Evolutionary conservation across 2,888 invertebrate genomes (phyloP).

Genomic region (Listrodromus nycthemerus): DNA sequence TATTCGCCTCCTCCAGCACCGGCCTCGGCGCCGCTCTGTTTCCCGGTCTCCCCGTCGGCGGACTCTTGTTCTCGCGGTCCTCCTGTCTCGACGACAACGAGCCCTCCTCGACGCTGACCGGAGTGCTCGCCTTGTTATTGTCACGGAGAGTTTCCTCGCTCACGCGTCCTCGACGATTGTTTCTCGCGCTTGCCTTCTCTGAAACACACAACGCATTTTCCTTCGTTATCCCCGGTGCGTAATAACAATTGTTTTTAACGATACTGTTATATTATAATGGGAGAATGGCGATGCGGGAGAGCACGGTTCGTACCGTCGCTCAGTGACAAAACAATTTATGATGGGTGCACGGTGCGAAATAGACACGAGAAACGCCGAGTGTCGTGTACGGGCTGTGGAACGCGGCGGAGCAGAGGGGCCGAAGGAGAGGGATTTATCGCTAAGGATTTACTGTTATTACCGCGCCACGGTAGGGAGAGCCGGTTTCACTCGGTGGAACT

Average conservation of each 20-base stretch:
- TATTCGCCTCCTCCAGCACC: conserved; percentile 81
- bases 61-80: conserved; percentile 83
- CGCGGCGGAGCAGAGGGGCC: no score
- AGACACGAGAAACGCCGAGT: conserved; percentile 65
- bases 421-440: conserved; percentile 81
- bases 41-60: conserved; percentile 77
- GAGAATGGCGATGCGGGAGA: no score
- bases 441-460: conserved; percentile 84
- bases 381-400: conserved; percentile 51
- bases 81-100: conserved; percentile 78
- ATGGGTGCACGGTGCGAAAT: conserved; percentile 62
- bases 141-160: conserved; percentile 79
- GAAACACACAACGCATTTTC: conserved; percentile 71
- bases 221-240: neutral
- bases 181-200: conserved; percentile 79
- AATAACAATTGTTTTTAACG: neutral
- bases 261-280: neutral
- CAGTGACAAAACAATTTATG: conserved; percentile 75
- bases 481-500: conserved; percentile 51
- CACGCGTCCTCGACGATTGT: conserved; percentile 79
- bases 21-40: conserved; percentile 79
- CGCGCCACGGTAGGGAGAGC: conserved; percentile 73
- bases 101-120: conserved; percentile 67
- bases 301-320: neutral
- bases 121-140: conserved; percentile 71